These are phyloP conservation scores for Phalera bucephala DNA, from an alignment of 2,888 invertebrate genomes.

Conservation along the genomic window DNA sequence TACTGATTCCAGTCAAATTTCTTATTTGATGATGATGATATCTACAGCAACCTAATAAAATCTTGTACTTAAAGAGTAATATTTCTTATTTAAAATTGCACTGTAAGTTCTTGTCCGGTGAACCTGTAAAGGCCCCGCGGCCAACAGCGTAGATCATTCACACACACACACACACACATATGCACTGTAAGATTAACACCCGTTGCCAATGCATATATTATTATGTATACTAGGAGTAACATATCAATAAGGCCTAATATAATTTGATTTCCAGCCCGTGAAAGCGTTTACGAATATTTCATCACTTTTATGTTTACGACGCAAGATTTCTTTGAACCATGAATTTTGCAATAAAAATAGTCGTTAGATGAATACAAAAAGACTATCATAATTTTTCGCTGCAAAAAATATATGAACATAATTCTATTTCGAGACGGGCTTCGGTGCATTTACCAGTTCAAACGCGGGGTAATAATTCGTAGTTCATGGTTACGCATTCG, in stretches of 20 bases:
- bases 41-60: too few species aligned
- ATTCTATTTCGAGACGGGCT: slow-evolving; percentile 25
- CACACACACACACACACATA: too few species aligned
- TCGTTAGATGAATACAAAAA: slow-evolving; percentile 13
- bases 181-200: too few species aligned
- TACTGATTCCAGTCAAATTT: too few species aligned
- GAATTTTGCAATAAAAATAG: slow-evolving; percentile 13
- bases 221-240: too few species aligned
- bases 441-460: slow-evolving; percentile 23
- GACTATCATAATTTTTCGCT: slow-evolving; percentile 10
- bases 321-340: slow-evolving; percentile 4
- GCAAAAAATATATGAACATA: slow-evolving; percentile 19
- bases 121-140: too few species aligned
- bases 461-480: slow-evolving; percentile 43
- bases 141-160: too few species aligned
- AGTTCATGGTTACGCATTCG: slow-evolving; percentile 64
- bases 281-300: slow-evolving; percentile 1
- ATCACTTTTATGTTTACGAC: slow-evolving; percentile 5
- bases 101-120: too few species aligned
- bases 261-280: not conserved
- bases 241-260: not conserved
- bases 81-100: too few species aligned
- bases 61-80: too few species aligned
- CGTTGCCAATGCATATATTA: too few species aligned
- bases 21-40: too few species aligned